A percentile compares a stretch with the other conserved stretches of the same genome.
Conservation (phyloP, 23 tunicate species). For the Styela clava region DNA sequence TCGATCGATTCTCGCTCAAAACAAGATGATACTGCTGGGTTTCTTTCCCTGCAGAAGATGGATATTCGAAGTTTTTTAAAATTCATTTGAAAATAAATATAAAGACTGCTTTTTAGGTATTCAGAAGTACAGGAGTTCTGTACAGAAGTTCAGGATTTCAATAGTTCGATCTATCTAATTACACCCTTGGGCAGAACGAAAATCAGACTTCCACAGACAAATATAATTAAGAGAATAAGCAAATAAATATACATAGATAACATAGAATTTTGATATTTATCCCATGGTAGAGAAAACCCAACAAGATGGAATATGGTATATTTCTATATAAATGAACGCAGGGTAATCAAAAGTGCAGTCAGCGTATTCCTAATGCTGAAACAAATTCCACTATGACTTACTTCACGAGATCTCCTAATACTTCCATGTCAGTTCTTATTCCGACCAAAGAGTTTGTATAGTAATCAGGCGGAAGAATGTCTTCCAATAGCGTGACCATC, state of each 20-base stretch:
- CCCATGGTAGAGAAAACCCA: no score
- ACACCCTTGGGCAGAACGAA: no score
- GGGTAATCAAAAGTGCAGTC: no score
- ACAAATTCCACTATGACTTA: conserved; percentile 1
- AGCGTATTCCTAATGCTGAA: neutral
- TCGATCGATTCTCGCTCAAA: conserved; percentile 27
- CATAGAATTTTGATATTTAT: no score
- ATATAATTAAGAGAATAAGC: no score
- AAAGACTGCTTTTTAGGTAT: neutral
- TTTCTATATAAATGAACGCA: no score
- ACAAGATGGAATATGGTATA: no score
- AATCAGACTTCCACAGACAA: no score
- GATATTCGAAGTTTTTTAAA: neutral
- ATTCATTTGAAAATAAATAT: neutral
- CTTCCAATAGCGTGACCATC: conserved; percentile 49
- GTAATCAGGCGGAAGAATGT: conserved; percentile 50
- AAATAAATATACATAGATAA: no score
- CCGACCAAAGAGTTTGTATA: conserved; percentile 50
- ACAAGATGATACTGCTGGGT: conserved; percentile 25
- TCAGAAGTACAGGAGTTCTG: neutral
- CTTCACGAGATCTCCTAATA: conserved; percentile 56
- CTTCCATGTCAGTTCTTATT: conserved; percentile 49
- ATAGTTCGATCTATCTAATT: no score
- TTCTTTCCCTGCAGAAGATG: conserved; percentile 34
- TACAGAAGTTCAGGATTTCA: no score